Percentiles rank a stretch among this genome's conserved stretches.
These are phyloP conservation scores for Microplitis deprimator DNA, from an alignment of 2,888 invertebrate genomes.

Conservation along the genomic window DNA sequence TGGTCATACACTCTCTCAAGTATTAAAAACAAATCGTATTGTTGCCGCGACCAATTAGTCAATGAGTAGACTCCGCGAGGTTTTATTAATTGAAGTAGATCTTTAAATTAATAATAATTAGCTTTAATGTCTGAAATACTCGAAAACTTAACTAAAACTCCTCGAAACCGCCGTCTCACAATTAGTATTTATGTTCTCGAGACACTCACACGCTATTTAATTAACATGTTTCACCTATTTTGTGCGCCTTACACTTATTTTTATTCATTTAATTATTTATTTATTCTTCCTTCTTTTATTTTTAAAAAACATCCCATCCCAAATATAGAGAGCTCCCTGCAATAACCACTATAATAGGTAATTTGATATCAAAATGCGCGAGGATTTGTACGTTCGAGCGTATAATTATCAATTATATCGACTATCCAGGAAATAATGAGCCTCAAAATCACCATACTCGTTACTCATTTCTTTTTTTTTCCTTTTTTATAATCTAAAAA, in stretches of 20 bases:
- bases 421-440: constrained; percentile 57
- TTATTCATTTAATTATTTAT: not conserved
- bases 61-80: not conserved
- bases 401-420: constrained; percentile 63
- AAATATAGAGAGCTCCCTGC: not conserved
- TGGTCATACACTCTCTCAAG: not conserved
- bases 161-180: not conserved
- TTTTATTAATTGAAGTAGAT: not conserved
- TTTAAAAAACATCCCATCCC: not conserved
- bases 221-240: not conserved
- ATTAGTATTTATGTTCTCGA: not conserved
- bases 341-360: constrained; percentile 60
- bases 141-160: not conserved
- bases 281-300: not conserved
- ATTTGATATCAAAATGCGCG: constrained; percentile 61
- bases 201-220: not conserved
- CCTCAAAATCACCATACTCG: constrained; percentile 42
- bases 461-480: constrained; percentile 18
- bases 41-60: not conserved
- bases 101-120: not conserved
- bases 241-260: not conserved
- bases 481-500: not conserved
- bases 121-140: not conserved
- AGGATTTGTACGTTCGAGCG: constrained; percentile 45
- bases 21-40: not conserved